Base-by-base conservation (phyloP, 2,888 invertebrate species). In the Byasa hedistus region DNA sequence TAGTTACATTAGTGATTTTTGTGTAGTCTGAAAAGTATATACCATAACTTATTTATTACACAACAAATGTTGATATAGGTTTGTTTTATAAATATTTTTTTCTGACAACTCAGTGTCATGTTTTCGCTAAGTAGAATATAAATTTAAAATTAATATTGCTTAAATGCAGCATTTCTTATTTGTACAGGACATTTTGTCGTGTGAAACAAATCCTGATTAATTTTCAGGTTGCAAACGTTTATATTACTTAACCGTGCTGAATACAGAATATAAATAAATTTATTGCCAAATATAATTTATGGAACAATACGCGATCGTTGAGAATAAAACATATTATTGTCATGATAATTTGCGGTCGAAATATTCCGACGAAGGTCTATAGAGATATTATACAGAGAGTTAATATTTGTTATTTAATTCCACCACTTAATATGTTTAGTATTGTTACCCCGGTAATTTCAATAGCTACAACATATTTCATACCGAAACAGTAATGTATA, bases 261-360 rank as follows among this genome's bases (percentile, higher is more conserved):
- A 51, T 61, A 61, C 17, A 52, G 51, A 57, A 12, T 57, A 56
- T 56, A 36, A 55, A 65, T 48, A 56, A 22, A 12, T 57, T 63
- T 61, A 65, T 52, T 65, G 61, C 61, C 32, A 54, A 57, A 66
- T 21, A 60, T 48, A 36, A 59, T 55, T 56, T 48, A 48, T 2
- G 60, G 3, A 24, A 39, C 36, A 61, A 48, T 55, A 56, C 19
- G 15, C 60, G 52, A 61, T 61, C 70, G 71, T 77, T 81, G 80
- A 82, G 83, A 82, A 84, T 88, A 86, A 89, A 87, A 87, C 78
- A 76, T 80, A 78, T 89, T 91, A 91, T 90, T 91, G 90, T 90
- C 90, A 90, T 86, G 85, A 84, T 84, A 79, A 77, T 84, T 78
- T 80, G 75, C 79, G 79, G 76, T 79, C 77, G 70, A 75, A 75